A percentile compares a stretch with the other conserved stretches of the same genome.
Conservation (phyloP, 2,888 invertebrate species). For the Baccha elongata region DNA sequence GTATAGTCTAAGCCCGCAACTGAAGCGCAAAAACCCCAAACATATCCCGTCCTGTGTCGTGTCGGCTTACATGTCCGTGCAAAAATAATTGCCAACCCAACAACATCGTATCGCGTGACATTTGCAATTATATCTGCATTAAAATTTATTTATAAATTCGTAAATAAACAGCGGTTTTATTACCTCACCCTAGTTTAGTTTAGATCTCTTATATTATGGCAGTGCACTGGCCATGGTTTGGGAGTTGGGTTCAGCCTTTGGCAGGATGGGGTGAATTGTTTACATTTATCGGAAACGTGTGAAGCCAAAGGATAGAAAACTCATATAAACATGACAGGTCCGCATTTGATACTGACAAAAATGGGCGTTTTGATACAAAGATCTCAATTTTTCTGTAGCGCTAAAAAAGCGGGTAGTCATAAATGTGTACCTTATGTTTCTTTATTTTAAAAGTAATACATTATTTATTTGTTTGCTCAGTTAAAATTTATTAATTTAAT, state of each 20-base stretch:
- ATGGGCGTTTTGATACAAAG: neutral
- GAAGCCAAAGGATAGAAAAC: constrained; percentile 33
- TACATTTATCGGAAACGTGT: constrained; percentile 67
- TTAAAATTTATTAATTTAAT: too few relatives aligned
- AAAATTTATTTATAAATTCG: constrained; percentile 74
- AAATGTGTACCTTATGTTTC: too few relatives aligned
- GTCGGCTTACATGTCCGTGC: constrained; percentile 71
- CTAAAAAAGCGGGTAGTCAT: too few relatives aligned
- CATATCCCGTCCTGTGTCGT: constrained; percentile 65
- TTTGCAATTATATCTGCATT: constrained; percentile 74
- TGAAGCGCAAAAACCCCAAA: constrained; percentile 59
- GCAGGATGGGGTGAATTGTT: constrained; percentile 42
- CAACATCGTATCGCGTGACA: constrained; percentile 72
- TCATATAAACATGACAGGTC: constrained; percentile 12
- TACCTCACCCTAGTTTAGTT: constrained; percentile 67
- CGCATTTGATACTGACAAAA: neutral
- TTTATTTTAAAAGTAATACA: too few relatives aligned
- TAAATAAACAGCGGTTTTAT: constrained; percentile 74
- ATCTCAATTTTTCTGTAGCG: too few relatives aligned
- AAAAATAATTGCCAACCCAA: constrained; percentile 70
- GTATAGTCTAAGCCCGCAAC: neutral
- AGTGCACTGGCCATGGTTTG: neutral
- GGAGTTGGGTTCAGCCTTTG: neutral
- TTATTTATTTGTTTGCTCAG: too few relatives aligned
- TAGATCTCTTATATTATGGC: constrained; percentile 36